Percentiles rank a stretch among this genome's conserved stretches.
Evolutionary conservation across 1,140 invertebrate genomes (phyloP).

Genomic region (Magallana angulata): DNA sequence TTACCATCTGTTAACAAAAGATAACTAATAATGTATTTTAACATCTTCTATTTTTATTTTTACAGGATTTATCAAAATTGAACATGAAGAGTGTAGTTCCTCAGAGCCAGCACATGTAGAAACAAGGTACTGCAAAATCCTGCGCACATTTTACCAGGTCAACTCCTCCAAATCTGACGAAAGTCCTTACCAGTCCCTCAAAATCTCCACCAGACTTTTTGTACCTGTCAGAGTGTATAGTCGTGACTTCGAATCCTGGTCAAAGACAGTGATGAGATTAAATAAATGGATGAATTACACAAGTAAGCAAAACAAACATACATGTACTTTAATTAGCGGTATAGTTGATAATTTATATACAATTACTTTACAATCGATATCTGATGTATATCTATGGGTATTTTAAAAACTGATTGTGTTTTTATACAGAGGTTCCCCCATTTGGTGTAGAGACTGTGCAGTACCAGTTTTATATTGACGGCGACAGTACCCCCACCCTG

Average conservation of each 20-base stretch:
- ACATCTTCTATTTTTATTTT: neutral
- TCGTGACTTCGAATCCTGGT: constrained; percentile 56
- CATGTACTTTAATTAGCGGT: too few relatives aligned
- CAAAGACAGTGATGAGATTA: constrained; percentile 61
- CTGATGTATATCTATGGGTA: too few relatives aligned
- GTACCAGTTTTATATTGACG: constrained; percentile 57
- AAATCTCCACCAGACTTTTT: constrained; percentile 57
- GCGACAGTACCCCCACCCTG: constrained; percentile 45
- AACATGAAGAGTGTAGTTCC: neutral
- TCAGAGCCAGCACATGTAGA: neutral
- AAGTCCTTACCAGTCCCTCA: constrained; percentile 37
- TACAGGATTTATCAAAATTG: constrained; percentile 5
- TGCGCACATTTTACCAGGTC: constrained; percentile 59
- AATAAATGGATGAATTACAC: constrained; percentile 59
- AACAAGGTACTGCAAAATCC: constrained; percentile 57
- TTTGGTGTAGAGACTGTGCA: constrained; percentile 63
- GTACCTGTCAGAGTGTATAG: constrained; percentile 47
- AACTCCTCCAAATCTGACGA: constrained; percentile 44
- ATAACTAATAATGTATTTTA: too few relatives aligned
- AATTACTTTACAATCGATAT: too few relatives aligned
- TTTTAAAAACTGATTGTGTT: too few relatives aligned
- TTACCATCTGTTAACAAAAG: too few relatives aligned
- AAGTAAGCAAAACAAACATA: constrained; percentile 48
- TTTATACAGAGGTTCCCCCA: constrained; percentile 53
- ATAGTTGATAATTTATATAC: too few relatives aligned